Percentiles rank a stretch among this genome's conserved stretches.
Evolutionary conservation across 2,113 vertebrate genomes (phyloP).

Genomic region (Rhombomys opimus): DNA sequence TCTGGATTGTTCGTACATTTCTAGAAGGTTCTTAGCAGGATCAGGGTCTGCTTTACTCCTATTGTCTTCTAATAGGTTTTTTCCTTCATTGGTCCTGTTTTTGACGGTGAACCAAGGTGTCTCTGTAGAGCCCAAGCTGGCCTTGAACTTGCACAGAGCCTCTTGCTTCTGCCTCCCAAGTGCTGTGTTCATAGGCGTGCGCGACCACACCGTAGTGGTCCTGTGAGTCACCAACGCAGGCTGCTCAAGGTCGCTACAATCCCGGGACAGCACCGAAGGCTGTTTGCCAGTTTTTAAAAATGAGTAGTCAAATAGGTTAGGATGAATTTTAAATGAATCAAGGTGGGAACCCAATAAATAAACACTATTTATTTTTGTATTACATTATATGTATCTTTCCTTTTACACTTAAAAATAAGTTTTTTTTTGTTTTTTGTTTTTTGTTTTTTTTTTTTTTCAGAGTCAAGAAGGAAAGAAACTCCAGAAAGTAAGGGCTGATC

Average conservation of each 20-base stretch:
- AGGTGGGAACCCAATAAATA: constrained; percentile 1
- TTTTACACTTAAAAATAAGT: not conserved
- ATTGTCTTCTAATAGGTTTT: not conserved
- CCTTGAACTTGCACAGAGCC: not conserved
- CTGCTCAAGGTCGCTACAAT: constrained; percentile 7
- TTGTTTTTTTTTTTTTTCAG: too few relatives aligned
- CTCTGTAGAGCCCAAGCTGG: not conserved
- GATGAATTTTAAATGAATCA: constrained; percentile 19
- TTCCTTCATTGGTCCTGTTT: not conserved
- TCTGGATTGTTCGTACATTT: not conserved
- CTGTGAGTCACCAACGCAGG: constrained; percentile 12
- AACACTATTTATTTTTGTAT: not conserved
- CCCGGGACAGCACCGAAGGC: not conserved
- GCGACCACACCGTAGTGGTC: not conserved
- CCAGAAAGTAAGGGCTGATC: not conserved
- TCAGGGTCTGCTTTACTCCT: not conserved
- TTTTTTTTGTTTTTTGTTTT: too few relatives aligned
- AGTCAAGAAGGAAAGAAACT: not conserved
- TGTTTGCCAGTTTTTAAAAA: constrained; percentile 71
- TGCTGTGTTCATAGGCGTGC: not conserved
- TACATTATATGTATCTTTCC: not conserved
- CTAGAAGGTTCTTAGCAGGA: not conserved
- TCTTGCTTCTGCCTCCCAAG: not conserved
- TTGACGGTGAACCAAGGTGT: not conserved
- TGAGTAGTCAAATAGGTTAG: constrained; percentile 41